Evolutionary conservation across 2,113 vertebrate genomes (phyloP).

Genomic region (Tylochromis polylepis): DNA sequence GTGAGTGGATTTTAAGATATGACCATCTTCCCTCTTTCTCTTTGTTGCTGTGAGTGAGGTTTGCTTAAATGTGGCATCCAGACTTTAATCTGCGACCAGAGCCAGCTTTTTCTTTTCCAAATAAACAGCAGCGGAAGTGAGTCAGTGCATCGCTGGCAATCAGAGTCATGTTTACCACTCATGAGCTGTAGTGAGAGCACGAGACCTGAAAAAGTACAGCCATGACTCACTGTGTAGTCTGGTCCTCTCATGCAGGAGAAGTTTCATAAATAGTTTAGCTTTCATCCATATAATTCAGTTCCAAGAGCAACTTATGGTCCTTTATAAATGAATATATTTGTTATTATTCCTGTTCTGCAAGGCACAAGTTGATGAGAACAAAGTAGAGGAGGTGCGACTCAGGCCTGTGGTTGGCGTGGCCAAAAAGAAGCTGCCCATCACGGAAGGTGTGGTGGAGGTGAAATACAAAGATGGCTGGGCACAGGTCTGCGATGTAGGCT

Average conservation of each 20-base stretch:
- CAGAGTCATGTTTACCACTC: background rate
- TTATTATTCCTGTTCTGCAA: background rate
- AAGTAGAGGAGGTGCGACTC: slow-evolving; percentile 86
- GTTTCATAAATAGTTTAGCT: background rate
- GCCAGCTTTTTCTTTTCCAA: background rate
- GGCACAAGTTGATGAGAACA: slow-evolving; percentile 80
- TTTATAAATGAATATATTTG: background rate
- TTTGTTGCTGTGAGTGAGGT: background rate
- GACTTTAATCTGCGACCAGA: slow-evolving; percentile 2
- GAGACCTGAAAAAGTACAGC: background rate
- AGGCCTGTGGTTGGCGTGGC: slow-evolving; percentile 70
- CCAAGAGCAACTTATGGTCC: background rate
- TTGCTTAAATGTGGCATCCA: slow-evolving; percentile 22
- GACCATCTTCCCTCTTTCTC: background rate
- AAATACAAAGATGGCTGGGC: slow-evolving; percentile 81
- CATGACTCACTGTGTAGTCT: slow-evolving; percentile 11
- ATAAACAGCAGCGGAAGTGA: slow-evolving; percentile 26
- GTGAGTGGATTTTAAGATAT: background rate
- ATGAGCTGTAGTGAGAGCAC: background rate
- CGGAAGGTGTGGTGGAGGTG: slow-evolving; percentile 89
- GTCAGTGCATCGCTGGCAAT: slow-evolving; percentile 15
- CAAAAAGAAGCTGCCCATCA: slow-evolving; percentile 76
- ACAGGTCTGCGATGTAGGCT: slow-evolving; percentile 87
- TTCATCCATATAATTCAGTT: background rate
- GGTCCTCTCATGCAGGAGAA: background rate